These are phyloP conservation scores for Perizoma affinitatum DNA, from an alignment of 2,888 invertebrate species.

Conservation along the genomic window DNA sequence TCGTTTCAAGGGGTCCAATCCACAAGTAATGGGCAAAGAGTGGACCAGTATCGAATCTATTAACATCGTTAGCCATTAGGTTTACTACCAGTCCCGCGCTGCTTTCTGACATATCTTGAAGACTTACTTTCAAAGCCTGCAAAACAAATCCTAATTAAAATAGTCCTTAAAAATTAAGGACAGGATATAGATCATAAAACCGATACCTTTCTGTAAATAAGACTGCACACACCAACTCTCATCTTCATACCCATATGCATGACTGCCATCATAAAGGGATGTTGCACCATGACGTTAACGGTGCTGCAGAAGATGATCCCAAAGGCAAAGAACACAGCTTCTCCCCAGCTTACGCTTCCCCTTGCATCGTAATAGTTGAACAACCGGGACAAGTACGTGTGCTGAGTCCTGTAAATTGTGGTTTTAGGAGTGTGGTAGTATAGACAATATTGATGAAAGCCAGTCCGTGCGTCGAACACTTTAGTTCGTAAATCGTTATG, in stretches of 20 bases:
- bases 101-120: constrained; percentile 71
- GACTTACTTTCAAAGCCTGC: constrained; percentile 73
- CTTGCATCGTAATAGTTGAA: constrained; percentile 84
- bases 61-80: constrained; percentile 90
- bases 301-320: constrained; percentile 87
- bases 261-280: constrained; percentile 88
- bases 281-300: constrained; percentile 86
- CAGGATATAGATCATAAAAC: not conserved
- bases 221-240: constrained; percentile 91
- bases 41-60: constrained; percentile 88
- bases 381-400: constrained; percentile 84
- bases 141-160: constrained; percentile 28
- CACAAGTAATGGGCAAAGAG: constrained; percentile 89
- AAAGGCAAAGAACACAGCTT: constrained; percentile 87
- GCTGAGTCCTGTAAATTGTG: constrained; percentile 39
- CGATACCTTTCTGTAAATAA: constrained; percentile 93
- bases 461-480: too few relatives aligned
- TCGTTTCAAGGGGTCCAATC: constrained; percentile 89
- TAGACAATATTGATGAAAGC: too few relatives aligned
- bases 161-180: not conserved
- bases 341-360: constrained; percentile 78
- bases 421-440: too few relatives aligned
- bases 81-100: constrained; percentile 82
- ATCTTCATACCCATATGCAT: constrained; percentile 92
- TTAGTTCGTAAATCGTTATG: too few relatives aligned